Base-by-base conservation (phyloP, 2,797 vertebrate genomes). In the Clarias platycephalus region DNA sequence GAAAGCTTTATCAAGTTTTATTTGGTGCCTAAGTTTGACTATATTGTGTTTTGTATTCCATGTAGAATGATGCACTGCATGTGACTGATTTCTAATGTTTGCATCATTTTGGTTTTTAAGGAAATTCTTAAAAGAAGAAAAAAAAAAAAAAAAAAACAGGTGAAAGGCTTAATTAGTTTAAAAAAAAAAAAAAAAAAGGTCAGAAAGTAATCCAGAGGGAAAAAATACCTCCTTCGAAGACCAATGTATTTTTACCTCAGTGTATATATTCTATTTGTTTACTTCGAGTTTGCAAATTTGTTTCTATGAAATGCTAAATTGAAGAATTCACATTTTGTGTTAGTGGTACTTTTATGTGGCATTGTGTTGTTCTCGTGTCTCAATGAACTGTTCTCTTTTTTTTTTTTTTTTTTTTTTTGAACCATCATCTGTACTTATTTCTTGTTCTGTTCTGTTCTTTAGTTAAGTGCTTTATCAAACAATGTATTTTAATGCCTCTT, bases 191-290 rank as follows among this genome's bases (percentile, higher is more conserved):
- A 91, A 91, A 89, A 91, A 88, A 90, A 91, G 89, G 90, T 93
- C 85, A 90, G 89, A 91, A 92, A 89, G 82, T 91, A 89, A 90
- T 88, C 85, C 83, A 93, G 93, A 93, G 84, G 91, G 90, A 93
- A 93, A 91, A 81, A 83, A 96, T 96, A 97, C 97, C 97, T 97
- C 97, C 96, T 95, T 93, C 91, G 94, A 95, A 96, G 96, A 97
- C 96, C 96, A 97, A 97, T 97, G 96, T 97, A 96, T 97, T 97
- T 95, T 98, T 98, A 98, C 97, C 97, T 99, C 97, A 97, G 94
- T 95, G 91, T 96, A 94, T 94, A 96, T 96, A 96, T 95, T 92
- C 91, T 90, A 94, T 96, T 95, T 95, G 94, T 97, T 95, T 96
- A 96, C 93, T 96, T 92, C 91, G 90, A 90, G 92, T 95, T 96